A percentile compares a stretch with the other conserved stretches of the same genome.
These are phyloP conservation scores for Acipenser ruthenus DNA, from an alignment of 2,797 vertebrate species.

Conservation along the genomic window DNA sequence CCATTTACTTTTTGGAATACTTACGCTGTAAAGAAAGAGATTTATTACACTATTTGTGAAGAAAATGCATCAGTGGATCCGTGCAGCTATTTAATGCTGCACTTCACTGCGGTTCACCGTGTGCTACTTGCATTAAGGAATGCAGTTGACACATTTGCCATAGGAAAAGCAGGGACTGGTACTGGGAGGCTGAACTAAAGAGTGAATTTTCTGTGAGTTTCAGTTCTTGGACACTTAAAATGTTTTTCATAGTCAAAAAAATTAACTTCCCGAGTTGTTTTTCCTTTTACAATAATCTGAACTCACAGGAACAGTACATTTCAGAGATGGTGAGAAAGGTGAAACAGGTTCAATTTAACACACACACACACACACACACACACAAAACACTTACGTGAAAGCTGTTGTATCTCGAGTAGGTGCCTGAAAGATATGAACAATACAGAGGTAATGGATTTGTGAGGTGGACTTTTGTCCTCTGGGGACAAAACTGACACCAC, in stretches of 20 bases:
- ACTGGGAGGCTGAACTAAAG: too few species aligned
- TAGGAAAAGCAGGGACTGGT: too few species aligned
- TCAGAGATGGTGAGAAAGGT: neutral
- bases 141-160: too few species aligned
- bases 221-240: slow-evolving; percentile 4
- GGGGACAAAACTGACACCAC: neutral
- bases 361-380: neutral
- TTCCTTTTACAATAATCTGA: neutral
- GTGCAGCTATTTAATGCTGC: too few species aligned
- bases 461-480: neutral
- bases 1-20: slow-evolving; percentile 90
- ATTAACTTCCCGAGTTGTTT: neutral
- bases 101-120: too few species aligned
- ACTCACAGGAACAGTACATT: neutral
- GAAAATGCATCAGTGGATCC: neutral
- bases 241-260: neutral
- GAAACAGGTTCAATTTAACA: neutral
- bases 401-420: slow-evolving; percentile 77
- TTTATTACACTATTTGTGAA: neutral
- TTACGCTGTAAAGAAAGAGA: slow-evolving; percentile 63
- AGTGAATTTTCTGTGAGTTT: too few species aligned
- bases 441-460: neutral
- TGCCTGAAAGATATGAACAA: slow-evolving; percentile 43
- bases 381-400: slow-evolving; percentile 76
- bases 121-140: too few species aligned